Conservation (phyloP, 37 sponge, comb jelly and placozoan species). For the Aplysina aerophoba region DNA sequence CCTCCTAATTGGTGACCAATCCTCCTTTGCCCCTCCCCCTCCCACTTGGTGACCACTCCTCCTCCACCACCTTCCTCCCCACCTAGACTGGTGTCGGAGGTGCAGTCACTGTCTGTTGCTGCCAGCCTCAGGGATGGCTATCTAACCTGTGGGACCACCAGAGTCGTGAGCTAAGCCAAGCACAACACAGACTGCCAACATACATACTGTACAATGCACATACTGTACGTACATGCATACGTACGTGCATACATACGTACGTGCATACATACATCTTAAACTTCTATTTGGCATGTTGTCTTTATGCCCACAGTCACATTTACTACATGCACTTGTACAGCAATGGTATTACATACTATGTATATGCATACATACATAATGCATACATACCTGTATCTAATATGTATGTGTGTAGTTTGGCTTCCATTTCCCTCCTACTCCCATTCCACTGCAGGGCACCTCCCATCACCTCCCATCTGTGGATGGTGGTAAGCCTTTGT, state of each 20-base stretch:
- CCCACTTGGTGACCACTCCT: neutral
- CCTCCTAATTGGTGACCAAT: neutral
- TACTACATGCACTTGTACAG: too few species aligned
- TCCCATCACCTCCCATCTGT: constrained; percentile 76
- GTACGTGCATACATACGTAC: neutral
- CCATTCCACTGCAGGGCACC: constrained; percentile 21
- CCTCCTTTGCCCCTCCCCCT: neutral
- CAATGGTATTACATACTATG: too few species aligned
- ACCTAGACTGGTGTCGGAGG: constrained; percentile 47
- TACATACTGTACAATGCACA: too few species aligned
- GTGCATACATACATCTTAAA: too few species aligned
- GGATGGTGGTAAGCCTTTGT: constrained; percentile 72
- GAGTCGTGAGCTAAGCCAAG: neutral
- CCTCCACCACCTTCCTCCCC: neutral
- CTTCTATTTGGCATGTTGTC: too few species aligned
- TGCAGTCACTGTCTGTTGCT: constrained; percentile 60
- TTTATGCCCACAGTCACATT: too few species aligned
- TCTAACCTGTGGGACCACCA: constrained; percentile 33
- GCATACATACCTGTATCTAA: too few species aligned
- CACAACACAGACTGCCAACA: neutral
- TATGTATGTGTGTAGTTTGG: too few species aligned
- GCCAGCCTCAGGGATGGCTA: constrained; percentile 69
- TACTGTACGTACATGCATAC: too few species aligned
- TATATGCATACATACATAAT: too few species aligned
- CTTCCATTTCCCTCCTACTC: neutral